phyloP scores from a whole-genome alignment of 2,113 vertebrate genomes.

The Saimiri boliviensis region DNA sequence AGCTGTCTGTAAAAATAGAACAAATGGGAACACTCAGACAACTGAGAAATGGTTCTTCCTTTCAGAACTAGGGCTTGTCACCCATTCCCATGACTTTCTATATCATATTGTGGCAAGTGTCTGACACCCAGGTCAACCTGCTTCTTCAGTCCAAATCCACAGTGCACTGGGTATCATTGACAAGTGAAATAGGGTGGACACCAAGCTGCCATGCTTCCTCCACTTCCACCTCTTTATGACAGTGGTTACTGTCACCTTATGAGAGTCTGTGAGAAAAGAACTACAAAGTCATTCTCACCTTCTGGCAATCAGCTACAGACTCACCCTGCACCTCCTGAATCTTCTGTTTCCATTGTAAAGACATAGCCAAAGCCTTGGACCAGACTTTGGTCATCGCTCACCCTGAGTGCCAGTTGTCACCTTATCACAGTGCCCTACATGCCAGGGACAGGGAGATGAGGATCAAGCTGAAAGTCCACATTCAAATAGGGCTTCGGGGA shows the following conservation, averaged over 20 bases:
- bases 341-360: background rate
- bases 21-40: background rate
- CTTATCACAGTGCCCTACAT: background rate
- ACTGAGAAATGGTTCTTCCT: background rate
- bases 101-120: background rate
- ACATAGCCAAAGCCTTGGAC: background rate
- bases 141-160: background rate
- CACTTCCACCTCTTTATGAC: background rate
- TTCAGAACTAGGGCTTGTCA: background rate
- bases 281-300: constrained; percentile 45
- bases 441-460: background rate
- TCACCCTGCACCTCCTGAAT: background rate
- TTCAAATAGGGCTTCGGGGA: background rate
- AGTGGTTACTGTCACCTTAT: background rate
- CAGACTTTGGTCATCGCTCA: background rate
- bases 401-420: background rate
- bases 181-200: background rate
- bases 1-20: background rate
- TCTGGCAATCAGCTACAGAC: background rate
- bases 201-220: background rate
- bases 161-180: background rate
- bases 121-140: background rate
- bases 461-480: background rate
- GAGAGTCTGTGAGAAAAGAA: constrained; percentile 42
- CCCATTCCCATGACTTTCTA: background rate